phyloP scores from a whole-genome alignment of 2,888 invertebrate species.

The Agrotis puta region DNA sequence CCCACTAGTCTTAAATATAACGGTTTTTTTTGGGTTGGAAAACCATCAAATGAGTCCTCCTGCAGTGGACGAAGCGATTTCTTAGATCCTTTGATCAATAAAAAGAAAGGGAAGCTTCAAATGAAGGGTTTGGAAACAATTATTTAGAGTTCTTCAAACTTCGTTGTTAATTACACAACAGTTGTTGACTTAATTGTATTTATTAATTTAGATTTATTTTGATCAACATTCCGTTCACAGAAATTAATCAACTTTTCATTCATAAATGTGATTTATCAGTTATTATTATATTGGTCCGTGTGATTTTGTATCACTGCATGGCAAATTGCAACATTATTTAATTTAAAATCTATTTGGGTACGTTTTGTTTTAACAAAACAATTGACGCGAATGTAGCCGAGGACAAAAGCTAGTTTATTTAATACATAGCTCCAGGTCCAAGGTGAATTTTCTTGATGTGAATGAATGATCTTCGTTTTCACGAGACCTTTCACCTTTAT shows the following conservation, averaged over 20 bases:
- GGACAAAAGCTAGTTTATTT: no score
- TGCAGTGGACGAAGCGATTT: conserved; percentile 17
- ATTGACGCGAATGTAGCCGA: no score
- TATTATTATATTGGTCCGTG: conserved; percentile 39
- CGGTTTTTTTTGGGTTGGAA: no score
- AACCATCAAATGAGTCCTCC: no score
- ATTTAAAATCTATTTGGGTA: neutral
- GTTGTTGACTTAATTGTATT: conserved; percentile 47
- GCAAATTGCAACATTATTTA: neutral
- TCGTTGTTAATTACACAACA: conserved; percentile 50
- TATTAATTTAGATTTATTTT: conserved; percentile 51
- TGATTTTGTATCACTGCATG: neutral
- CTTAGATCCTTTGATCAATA: conserved; percentile 33
- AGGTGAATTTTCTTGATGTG: conserved; percentile 10
- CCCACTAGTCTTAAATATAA: no score
- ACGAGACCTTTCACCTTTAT: conserved; percentile 23
- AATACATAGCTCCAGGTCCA: neutral
- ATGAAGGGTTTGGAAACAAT: conserved; percentile 51
- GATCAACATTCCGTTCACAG: conserved; percentile 37
- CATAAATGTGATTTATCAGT: conserved; percentile 40
- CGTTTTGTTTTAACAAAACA: neutral
- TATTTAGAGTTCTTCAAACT: conserved; percentile 59
- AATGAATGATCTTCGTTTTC: conserved; percentile 16
- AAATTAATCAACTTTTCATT: conserved; percentile 54
- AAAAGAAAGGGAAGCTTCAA: conserved; percentile 38